Evolutionary conservation across 2,888 invertebrate genomes (phyloP), one percentile per base, ranked within the genome.

Genomic region (Lasioglossum vierecki): DNA sequence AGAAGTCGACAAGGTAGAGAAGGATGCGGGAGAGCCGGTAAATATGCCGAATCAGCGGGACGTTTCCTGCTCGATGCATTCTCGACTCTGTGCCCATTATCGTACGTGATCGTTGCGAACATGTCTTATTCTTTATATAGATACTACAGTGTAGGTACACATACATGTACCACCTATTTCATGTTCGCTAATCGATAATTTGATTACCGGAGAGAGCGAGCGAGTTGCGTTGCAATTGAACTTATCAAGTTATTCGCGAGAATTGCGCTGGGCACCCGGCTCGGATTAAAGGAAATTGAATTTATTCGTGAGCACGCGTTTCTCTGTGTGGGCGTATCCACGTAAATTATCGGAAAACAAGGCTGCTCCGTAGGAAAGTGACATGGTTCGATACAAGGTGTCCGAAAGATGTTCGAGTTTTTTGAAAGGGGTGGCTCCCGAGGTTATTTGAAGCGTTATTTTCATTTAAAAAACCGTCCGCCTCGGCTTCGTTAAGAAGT

Each of bases 41-140:
- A 89, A 89, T 88, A 89, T 83, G 85, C 82, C 87, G 80, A 84
- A 87, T 86, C 80, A 82, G 76, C 88, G 78, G 82, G 76, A 80
- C 78, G 87, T 80, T 78, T 76, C 66, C 75, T 22, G 57, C 35
- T 63, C 77, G 53, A 75, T 87, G 83, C 68, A 78, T 87, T 83
- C 78, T 66, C 81, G 63, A 81, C 79, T 80, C 83, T 76, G 73
- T 39, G 22, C 53, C 79, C 78, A 83, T 83, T 86, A 87, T 80
- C 86, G 70, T 87, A 86, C 82, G 78, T 86, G 80, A 87, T 80
- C 70, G 83, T 26, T 60, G 13, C 70, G 74, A 79, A 80, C 79
- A 83, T 79, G 73, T 79, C 87, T 76, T 79, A 76, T 70, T 70
- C 70, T 44, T 53, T 76, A 57, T 53, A 41, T 66, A 35, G 15